These are phyloP conservation scores for Axis porcinus DNA, from an alignment of 2,113 vertebrate genomes.

Conservation along the genomic window DNA sequence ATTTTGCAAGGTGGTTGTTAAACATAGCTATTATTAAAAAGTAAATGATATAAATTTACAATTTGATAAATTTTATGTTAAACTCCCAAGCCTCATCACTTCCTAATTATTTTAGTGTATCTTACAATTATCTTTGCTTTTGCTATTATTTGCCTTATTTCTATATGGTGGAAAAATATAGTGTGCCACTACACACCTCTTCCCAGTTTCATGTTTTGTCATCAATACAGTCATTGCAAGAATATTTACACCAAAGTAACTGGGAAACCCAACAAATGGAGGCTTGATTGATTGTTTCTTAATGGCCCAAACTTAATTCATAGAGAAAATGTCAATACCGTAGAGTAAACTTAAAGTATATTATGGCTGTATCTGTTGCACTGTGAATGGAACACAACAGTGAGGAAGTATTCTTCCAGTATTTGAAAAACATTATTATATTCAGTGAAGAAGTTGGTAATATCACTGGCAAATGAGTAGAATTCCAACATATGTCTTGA, in stretches of 20 bases:
- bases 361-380: background rate
- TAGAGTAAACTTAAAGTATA: background rate
- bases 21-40: background rate
- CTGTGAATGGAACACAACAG: background rate
- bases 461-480: background rate
- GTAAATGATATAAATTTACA: background rate
- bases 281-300: background rate
- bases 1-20: background rate
- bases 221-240: background rate
- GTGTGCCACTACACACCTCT: background rate
- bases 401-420: background rate
- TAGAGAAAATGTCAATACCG: background rate
- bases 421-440: background rate
- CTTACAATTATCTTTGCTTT: background rate
- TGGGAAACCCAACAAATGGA: background rate
- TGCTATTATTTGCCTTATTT: background rate
- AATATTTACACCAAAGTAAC: background rate
- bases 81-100: background rate
- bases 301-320: background rate
- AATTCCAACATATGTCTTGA: background rate
- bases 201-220: background rate
- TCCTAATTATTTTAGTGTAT: slow-evolving; percentile 3
- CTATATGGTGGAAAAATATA: background rate
- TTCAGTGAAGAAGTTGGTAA: background rate
- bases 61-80: background rate